Percentiles rank a stretch among this genome's conserved stretches.
phyloP scores from a whole-genome alignment of 2,113 vertebrate species.

The Hemichromis elongatus region DNA sequence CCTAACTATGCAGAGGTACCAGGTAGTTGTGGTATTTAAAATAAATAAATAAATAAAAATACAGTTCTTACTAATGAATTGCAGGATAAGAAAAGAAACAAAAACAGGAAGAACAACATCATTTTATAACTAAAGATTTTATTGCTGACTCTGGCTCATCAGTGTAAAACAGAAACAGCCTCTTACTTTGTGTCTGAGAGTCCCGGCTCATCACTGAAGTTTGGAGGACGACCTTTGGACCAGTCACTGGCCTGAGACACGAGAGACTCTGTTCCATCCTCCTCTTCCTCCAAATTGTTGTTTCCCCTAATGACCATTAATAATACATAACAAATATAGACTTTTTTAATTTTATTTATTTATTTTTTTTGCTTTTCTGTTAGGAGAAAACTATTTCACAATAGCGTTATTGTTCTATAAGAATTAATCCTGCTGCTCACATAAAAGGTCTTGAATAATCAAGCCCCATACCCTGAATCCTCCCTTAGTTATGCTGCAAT shows the following conservation, averaged over 20 bases:
- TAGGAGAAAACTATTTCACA: neutral
- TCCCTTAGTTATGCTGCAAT: no score
- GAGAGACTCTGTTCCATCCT: neutral
- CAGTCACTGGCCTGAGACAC: neutral
- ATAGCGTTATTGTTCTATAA: neutral
- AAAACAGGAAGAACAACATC: neutral
- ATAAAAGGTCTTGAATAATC: neutral
- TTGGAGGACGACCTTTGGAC: neutral
- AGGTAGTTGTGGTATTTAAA: neutral
- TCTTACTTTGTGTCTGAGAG: neutral
- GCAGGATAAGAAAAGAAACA: neutral
- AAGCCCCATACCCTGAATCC: neutral
- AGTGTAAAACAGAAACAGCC: accelerated
- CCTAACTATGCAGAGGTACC: neutral
- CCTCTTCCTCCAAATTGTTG: neutral
- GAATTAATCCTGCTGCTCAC: neutral
- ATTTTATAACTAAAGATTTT: no score
- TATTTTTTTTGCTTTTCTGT: neutral
- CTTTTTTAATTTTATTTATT: neutral
- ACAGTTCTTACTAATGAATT: neutral
- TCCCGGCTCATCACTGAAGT: neutral
- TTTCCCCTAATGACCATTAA: neutral
- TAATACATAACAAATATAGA: neutral
- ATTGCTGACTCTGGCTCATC: neutral
- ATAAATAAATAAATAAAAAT: neutral